Evolutionary conservation across 2,797 vertebrate species (phyloP).

Genomic region (Tarsius wallacei): DNA sequence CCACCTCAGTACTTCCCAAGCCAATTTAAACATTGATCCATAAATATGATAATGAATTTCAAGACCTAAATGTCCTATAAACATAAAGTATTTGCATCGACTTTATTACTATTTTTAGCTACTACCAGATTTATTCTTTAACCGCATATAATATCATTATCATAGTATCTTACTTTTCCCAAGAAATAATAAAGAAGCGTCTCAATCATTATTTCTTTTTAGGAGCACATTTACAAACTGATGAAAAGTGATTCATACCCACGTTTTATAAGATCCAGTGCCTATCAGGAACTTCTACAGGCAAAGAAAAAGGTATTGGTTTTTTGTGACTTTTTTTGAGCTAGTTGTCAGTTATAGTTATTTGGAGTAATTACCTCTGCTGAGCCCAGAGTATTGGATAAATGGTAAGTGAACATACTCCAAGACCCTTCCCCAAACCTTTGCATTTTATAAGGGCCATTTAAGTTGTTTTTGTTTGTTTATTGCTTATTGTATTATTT

Average conservation of each 20-base stretch:
- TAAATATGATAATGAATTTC: not conserved
- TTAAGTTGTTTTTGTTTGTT: constrained; percentile 86
- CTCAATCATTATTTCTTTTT: constrained; percentile 81
- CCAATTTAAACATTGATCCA: constrained; percentile 1
- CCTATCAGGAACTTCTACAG: constrained; percentile 99
- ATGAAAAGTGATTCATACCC: constrained; percentile 99
- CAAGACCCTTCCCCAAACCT: constrained; percentile 52
- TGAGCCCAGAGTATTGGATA: constrained; percentile 86
- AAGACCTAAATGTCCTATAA: not conserved
- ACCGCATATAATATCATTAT: not conserved
- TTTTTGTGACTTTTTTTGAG: constrained; percentile 87
- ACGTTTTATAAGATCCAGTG: constrained; percentile 99
- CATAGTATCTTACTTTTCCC: not conserved
- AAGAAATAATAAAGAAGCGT: not conserved
- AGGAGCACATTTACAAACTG: constrained; percentile 99
- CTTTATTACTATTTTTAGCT: not conserved
- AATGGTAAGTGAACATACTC: constrained; percentile 89
- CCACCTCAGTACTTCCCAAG: not conserved
- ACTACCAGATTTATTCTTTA: not conserved
- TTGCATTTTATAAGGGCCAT: constrained; percentile 85
- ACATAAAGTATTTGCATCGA: not conserved
- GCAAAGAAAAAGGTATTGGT: constrained; percentile 98
- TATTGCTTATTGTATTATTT: constrained; percentile 81
- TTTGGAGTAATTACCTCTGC: constrained; percentile 84
- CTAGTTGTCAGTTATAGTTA: constrained; percentile 86